A percentile compares a stretch with the other conserved stretches of the same genome.
phyloP scores from a whole-genome alignment of 2,888 invertebrate species.

The Choristoneura rosaceana region DNA sequence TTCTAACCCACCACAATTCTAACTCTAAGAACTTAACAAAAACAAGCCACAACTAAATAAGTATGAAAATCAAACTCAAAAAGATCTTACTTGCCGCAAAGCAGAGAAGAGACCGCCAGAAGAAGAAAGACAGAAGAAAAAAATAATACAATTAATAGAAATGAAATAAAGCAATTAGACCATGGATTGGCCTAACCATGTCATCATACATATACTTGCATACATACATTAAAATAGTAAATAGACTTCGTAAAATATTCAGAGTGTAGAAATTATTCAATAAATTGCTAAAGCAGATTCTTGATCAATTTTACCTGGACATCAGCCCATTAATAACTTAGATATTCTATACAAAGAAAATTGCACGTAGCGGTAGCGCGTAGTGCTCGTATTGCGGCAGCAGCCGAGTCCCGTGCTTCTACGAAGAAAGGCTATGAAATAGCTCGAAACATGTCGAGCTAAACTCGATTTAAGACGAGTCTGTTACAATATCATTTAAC shows the following conservation, averaged over 20 bases:
- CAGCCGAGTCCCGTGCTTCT: no score
- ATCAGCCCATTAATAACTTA: conserved; percentile 22
- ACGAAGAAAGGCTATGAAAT: no score
- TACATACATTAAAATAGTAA: no score
- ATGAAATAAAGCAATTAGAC: neutral
- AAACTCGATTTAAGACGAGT: no score
- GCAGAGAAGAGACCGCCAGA: conserved; percentile 35
- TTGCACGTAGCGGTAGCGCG: no score
- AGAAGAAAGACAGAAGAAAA: conserved; percentile 31
- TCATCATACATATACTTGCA: no score
- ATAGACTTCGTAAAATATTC: no score
- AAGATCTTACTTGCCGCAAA: conserved; percentile 36
- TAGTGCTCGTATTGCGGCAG: no score
- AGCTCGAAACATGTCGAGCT: no score
- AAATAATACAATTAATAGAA: conserved; percentile 35
- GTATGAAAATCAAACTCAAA: conserved; percentile 24
- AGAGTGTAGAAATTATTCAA: neutral
- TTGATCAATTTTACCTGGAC: neutral
- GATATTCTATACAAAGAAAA: no score
- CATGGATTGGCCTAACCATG: neutral
- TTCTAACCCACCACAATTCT: no score
- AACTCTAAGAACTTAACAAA: neutral
- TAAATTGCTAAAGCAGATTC: neutral
- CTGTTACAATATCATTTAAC: no score
- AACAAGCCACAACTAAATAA: neutral